phyloP scores from a whole-genome alignment of 2,888 invertebrate genomes.

The Lasioglossum lativentre region DNA sequence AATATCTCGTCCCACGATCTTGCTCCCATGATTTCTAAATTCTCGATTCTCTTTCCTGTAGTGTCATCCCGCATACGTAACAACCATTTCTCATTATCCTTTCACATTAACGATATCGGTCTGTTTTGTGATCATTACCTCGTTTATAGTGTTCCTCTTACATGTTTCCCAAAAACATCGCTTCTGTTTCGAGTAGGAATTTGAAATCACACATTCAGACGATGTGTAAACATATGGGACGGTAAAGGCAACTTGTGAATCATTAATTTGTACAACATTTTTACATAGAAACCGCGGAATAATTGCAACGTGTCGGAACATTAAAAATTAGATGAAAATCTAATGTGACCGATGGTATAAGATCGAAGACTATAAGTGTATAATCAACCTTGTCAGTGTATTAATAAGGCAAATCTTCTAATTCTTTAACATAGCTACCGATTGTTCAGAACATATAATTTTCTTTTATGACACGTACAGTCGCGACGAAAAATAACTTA shows the following conservation, averaged over 20 bases:
- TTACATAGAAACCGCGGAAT: neutral
- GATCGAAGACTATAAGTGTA: neutral
- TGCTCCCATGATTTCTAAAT: neutral
- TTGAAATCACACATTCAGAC: neutral
- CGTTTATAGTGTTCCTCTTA: neutral
- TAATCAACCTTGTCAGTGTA: neutral
- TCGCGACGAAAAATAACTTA: neutral
- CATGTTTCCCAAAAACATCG: neutral
- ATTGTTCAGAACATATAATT: neutral
- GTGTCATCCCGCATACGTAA: neutral
- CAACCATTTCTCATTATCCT: neutral
- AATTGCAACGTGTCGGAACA: too few relatives aligned
- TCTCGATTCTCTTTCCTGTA: neutral
- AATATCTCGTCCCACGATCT: neutral
- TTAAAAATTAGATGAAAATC: neutral
- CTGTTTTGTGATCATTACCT: neutral
- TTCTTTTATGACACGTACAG: neutral
- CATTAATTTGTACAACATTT: neutral
- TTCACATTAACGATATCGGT: neutral
- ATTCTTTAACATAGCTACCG: neutral
- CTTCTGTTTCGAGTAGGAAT: neutral
- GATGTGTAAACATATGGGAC: neutral
- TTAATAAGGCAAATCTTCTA: neutral
- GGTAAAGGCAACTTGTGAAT: neutral
- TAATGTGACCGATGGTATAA: too few relatives aligned